Evolutionary conservation across 2,888 invertebrate species (phyloP).

Genomic region (Hemistola chrysoprasaria): DNA sequence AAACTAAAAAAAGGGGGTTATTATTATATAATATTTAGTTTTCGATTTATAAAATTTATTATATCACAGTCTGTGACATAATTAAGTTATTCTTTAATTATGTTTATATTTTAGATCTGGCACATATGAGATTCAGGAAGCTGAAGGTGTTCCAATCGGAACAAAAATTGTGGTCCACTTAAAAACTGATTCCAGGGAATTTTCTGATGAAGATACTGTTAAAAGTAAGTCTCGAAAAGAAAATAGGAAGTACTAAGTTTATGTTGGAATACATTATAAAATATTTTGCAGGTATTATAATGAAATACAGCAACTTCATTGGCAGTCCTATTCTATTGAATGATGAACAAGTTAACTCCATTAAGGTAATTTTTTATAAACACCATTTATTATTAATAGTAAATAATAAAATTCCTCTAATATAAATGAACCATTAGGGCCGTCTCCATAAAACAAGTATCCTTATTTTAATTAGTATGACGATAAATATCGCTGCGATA

Average conservation of each 20-base stretch:
- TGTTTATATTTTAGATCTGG: constrained; percentile 86
- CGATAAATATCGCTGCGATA: no score
- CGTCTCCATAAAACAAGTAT: no score
- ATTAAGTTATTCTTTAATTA: no score
- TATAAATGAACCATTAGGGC: no score
- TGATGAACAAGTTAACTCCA: constrained; percentile 93
- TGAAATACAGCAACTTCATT: constrained; percentile 98
- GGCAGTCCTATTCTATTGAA: constrained; percentile 96
- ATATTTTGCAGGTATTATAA: constrained; percentile 86
- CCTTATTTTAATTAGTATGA: no score
- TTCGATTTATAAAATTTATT: no score
- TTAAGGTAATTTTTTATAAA: constrained; percentile 82
- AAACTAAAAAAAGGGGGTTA: no score
- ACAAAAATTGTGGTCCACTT: constrained; percentile 96
- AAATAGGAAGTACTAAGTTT: no score
- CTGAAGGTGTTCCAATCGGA: constrained; percentile 92
- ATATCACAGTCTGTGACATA: no score
- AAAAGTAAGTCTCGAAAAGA: constrained; percentile 74
- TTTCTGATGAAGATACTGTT: constrained; percentile 92
- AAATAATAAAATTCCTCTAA: no score
- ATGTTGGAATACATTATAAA: background rate
- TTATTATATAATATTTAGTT: no score
- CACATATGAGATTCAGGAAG: constrained; percentile 93
- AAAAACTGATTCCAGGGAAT: constrained; percentile 94
- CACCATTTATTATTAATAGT: background rate